These are phyloP conservation scores for Mesorhabditis spiculigera DNA, from an alignment of 2,888 invertebrate species.

Conservation along the genomic window DNA sequence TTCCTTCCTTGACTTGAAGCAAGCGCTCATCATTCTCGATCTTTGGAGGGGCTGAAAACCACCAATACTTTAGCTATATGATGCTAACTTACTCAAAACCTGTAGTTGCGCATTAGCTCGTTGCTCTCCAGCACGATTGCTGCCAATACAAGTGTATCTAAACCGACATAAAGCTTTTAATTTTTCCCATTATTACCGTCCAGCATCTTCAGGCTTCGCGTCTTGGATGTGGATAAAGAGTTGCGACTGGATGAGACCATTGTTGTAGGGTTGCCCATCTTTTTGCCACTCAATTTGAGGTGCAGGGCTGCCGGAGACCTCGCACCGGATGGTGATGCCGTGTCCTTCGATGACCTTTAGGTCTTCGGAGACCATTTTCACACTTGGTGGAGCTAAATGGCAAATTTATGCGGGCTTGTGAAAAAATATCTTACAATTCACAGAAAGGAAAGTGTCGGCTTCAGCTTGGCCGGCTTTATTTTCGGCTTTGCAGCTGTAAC, in stretches of 20 bases:
- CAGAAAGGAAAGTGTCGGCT: conserved; percentile 51
- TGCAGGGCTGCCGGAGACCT: conserved; percentile 59
- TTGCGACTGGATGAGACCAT: conserved; percentile 30
- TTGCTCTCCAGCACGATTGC: conserved; percentile 65
- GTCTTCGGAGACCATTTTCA: conserved; percentile 33
- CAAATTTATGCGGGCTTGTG: background rate
- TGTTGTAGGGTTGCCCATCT: conserved; percentile 64
- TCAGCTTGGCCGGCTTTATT: conserved; percentile 60
- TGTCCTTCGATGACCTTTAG: conserved; percentile 58
- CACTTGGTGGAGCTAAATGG: conserved; percentile 45
- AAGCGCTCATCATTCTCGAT: conserved; percentile 57
- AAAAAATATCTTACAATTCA: conserved; percentile 35
- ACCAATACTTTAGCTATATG: conserved; percentile 6
- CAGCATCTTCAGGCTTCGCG: conserved; percentile 37
- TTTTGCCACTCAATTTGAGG: conserved; percentile 60
- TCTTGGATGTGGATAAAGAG: conserved; percentile 46
- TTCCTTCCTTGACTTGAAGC: conserved; percentile 60
- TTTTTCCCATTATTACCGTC: conserved; percentile 17
- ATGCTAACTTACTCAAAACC: conserved; percentile 64
- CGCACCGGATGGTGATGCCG: conserved; percentile 60
- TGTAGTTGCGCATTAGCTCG: conserved; percentile 64
- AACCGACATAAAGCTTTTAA: background rate
- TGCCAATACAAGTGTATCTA: conserved; percentile 66
- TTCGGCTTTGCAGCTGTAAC: conserved; percentile 60
- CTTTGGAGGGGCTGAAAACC: conserved; percentile 60